Percentiles rank a stretch among this genome's conserved stretches.
Evolutionary conservation across 2,113 vertebrate genomes (phyloP).

Genomic region (Illadopsis cleaveri): DNA sequence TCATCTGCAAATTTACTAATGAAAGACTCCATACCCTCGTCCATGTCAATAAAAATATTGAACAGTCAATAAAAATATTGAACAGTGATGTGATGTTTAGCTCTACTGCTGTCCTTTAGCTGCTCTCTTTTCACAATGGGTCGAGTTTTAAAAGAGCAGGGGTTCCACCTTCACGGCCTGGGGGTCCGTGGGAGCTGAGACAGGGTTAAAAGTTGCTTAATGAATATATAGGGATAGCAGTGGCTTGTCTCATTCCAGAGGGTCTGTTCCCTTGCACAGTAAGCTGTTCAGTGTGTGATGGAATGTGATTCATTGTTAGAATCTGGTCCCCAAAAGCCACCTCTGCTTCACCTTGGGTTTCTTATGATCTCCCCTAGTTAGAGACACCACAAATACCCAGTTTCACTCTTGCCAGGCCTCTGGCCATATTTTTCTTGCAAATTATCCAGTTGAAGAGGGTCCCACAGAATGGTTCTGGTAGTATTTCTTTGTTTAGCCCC

Average conservation of each 20-base stretch:
- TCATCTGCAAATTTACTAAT: too few relatives aligned
- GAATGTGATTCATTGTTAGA: neutral
- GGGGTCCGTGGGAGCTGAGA: neutral
- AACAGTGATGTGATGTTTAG: accelerated
- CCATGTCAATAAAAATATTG: too few relatives aligned
- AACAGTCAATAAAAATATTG: too few relatives aligned
- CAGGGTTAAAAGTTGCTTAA: neutral
- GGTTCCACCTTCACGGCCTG: accelerated
- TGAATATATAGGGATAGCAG: neutral
- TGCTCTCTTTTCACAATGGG: neutral
- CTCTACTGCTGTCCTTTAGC: neutral
- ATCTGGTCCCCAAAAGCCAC: neutral
- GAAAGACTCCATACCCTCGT: too few relatives aligned
- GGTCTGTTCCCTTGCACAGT: neutral
- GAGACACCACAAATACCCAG: neutral
- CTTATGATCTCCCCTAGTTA: neutral
- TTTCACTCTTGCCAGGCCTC: neutral
- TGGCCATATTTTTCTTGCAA: neutral
- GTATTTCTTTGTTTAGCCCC: neutral
- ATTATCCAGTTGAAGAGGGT: neutral
- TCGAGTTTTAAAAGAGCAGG: neutral
- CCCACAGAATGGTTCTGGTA: neutral
- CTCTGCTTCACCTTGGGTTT: neutral
- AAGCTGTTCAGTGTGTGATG: accelerated
- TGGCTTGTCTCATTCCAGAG: accelerated